Evolutionary conservation across 2,797 vertebrate species (phyloP), one percentile per base, ranked within the genome.

Genomic region (Agapornis canus): DNA sequence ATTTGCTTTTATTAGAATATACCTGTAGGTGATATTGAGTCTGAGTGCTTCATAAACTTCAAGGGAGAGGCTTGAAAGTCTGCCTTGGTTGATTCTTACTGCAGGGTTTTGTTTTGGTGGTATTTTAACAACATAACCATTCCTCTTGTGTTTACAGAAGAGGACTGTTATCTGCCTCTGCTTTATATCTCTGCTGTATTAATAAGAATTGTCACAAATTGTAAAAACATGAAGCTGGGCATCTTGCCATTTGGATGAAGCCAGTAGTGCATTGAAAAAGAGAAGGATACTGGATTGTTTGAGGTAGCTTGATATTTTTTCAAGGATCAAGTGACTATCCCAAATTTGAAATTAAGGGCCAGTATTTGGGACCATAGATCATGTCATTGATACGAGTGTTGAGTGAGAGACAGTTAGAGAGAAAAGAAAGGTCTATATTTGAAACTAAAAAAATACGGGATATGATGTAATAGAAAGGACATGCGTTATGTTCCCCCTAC

Each of bases 381-480:
- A 75, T 60, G 51, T 75, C 71, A 81, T 47, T 73, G 68, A 75
- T 87, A 47, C 12, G 57, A 56, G 52, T 68, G 49, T 64, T 94
- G 71, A 91, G 52, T 94, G 83, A 93, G 71, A 94, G 75, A 57
- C 63, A 84, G 60, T 77, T 75, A 83, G 86, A 70, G 79, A 61
- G 59, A 64, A 60, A 64, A 82, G 29, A 75, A 26, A 86, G 12
- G 22, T 60, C 78, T 95, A 68, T 83, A 82, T 85, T 64, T 81
- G 76, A 91, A 92, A 91, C 95, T 54, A 40, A 63, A 59, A 91
- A 95, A 92, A 71, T 80, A 61, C 79, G 83, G 89, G 89, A 89
- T 94, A 87, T 94, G 96, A 75, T 45, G 73, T 94, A 92, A 92
- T 95, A 93, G 94, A 80, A 90, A 80, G 83, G 93, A 78, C 84